Conservation (phyloP, 2,113 vertebrate species). For the Poecilia latipinna region DNA sequence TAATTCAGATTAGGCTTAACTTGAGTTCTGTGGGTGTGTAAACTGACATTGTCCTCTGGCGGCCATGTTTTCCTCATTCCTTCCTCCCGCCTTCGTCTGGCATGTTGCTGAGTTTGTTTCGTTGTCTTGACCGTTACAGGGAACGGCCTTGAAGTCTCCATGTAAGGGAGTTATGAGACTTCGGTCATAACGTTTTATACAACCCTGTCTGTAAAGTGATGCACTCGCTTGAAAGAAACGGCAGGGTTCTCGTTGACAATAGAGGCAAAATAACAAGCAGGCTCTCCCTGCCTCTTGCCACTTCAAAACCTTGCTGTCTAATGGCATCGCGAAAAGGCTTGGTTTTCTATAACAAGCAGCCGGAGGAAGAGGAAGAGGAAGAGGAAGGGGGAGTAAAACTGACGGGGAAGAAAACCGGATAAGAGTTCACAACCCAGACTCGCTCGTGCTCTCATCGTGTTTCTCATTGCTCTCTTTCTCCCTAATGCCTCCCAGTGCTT, state of each 20-base stretch:
- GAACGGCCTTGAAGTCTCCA: constrained; percentile 32
- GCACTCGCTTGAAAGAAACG: constrained; percentile 49
- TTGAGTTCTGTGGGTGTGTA: not conserved
- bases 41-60: not conserved
- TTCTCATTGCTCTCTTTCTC: constrained; percentile 15
- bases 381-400: constrained; percentile 21
- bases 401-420: constrained; percentile 42
- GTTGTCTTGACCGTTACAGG: constrained; percentile 42
- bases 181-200: constrained; percentile 47
- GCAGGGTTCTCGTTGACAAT: constrained; percentile 59
- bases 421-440: constrained; percentile 48
- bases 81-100: constrained; percentile 1
- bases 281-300: constrained; percentile 46
- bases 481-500: constrained; percentile 53
- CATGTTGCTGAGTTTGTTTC: constrained; percentile 29
- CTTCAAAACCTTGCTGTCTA: constrained; percentile 61
- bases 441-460: constrained; percentile 35
- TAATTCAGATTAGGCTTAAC: not conserved
- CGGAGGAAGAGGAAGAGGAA: constrained; percentile 5
- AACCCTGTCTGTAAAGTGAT: constrained; percentile 55
- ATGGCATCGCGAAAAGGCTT: constrained; percentile 48
- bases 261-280: constrained; percentile 59
- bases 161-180: not conserved
- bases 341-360: constrained; percentile 37
- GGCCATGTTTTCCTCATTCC: not conserved